Evolutionary conservation across 2,113 vertebrate genomes (phyloP), one percentile per base, ranked within the genome.

Genomic region (Chiloscyllium plagiosum): DNA sequence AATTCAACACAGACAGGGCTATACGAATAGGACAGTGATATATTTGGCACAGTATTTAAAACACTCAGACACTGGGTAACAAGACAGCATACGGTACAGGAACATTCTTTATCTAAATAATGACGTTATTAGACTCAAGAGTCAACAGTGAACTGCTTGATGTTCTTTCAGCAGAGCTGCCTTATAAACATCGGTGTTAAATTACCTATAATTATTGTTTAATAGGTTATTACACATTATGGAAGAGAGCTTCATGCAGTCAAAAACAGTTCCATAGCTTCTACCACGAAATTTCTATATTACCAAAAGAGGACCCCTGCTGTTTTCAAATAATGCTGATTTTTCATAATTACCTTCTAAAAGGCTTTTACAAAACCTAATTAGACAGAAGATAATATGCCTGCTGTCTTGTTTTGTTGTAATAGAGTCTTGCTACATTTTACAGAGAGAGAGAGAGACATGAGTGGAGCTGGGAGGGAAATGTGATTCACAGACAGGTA

Each of bases 131-230:
- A 65, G 56, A 65, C 8, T 93, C 89, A 37, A 61, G 61, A 66
- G 24, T 90, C 87, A 19, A 90, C 87, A 17, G 52, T 65, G 61
- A 37, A 37, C 33, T 20, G 33, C 66, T 93, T 93, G 89, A 93
- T 65, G 66, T 61, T 93, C n/a, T 65, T 93, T n/a, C 8, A 20
- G 61, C 33, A 42, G 89, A 68, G 33, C 2, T 65, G 61, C 89
- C 2, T n/a, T 93, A 24, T 66, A 68, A 66, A 93, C 61, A 66
- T 20, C 33, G n/a, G 33, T 24, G 19, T 19, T 93, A 68, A 93
- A 37, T 68, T 66, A 68, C 33, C 61, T 42, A 93, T 93, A 93
- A 93, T 93, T 93, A 93, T 68, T 66, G 89, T 93, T 93, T 93
- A 66, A 66, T 66, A 93, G 37, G 33, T 66, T 68, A 66, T 68